phyloP scores from a whole-genome alignment of 35 echinoderm and acorn worm species.

The Diadema setosum region DNA sequence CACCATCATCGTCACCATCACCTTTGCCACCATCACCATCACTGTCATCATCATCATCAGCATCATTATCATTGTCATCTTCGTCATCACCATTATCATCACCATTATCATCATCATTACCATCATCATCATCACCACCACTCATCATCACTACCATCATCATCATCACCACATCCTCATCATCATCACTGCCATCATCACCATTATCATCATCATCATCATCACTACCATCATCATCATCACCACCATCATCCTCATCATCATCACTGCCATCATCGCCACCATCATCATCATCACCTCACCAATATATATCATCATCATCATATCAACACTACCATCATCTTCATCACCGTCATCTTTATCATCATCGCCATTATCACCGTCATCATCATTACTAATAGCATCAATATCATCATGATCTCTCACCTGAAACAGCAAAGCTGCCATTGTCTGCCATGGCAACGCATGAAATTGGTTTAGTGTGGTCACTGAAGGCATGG shows the following conservation, averaged over 20 bases:
- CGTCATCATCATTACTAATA: background rate
- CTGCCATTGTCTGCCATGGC: slow-evolving; percentile 86
- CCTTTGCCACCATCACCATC: background rate
- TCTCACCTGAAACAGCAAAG: slow-evolving; percentile 90
- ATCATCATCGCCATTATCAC: background rate
- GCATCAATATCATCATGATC: background rate
- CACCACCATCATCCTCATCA: background rate
- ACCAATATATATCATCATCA: background rate
- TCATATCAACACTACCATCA: background rate
- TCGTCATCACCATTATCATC: background rate
- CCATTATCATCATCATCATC: background rate
- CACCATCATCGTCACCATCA: background rate
- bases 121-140: background rate
- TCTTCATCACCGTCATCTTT: background rate
- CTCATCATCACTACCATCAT: background rate
- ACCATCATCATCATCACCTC: background rate
- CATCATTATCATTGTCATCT: background rate
- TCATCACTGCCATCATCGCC: background rate
- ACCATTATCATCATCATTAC: background rate
- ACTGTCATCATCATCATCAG: background rate
- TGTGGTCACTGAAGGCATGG: slow-evolving; percentile 74
- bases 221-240: background rate
- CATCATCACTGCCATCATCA: background rate
- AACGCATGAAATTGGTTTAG: slow-evolving; percentile 77
- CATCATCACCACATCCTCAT: background rate